Evolutionary conservation across 2,113 vertebrate genomes (phyloP).

Genomic region (Triplophysa rosa): DNA sequence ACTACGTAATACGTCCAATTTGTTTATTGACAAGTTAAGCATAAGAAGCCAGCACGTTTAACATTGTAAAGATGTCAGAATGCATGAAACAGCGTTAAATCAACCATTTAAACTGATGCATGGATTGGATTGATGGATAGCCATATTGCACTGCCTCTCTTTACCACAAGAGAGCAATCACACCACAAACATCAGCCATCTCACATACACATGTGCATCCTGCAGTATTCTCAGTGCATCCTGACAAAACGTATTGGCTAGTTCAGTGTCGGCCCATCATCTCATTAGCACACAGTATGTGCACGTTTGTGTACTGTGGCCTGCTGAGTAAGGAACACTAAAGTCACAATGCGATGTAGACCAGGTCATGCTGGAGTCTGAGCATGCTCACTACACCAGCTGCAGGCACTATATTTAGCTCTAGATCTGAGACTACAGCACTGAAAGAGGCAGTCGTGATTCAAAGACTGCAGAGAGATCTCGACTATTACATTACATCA

Average conservation of each 20-base stretch:
- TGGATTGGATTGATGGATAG: too few species aligned
- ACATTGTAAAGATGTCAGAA: too few species aligned
- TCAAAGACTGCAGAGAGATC: neutral
- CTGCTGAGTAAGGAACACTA: slow-evolving; percentile 32
- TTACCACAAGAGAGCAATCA: slow-evolving; percentile 26
- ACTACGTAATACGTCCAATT: too few species aligned
- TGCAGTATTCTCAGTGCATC: neutral
- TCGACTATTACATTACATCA: neutral
- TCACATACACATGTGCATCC: neutral
- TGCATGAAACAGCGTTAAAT: too few species aligned
- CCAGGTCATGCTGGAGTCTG: slow-evolving; percentile 48
- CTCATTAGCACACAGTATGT: slow-evolving; percentile 8
- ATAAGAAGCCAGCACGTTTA: too few species aligned
- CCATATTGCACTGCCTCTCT: neutral
- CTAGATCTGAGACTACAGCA: slow-evolving; percentile 21
- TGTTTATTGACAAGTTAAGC: too few species aligned
- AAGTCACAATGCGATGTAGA: slow-evolving; percentile 26
- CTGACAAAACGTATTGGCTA: neutral
- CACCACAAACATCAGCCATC: neutral
- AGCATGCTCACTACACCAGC: slow-evolving; percentile 57
- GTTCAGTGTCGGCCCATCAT: neutral
- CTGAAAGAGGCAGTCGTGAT: slow-evolving; percentile 14
- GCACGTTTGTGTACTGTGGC: neutral
- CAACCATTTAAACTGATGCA: too few species aligned
- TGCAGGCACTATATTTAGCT: slow-evolving; percentile 73